Evolutionary conservation across 2,113 vertebrate species (phyloP).

Genomic region (Tyrannus savana): DNA sequence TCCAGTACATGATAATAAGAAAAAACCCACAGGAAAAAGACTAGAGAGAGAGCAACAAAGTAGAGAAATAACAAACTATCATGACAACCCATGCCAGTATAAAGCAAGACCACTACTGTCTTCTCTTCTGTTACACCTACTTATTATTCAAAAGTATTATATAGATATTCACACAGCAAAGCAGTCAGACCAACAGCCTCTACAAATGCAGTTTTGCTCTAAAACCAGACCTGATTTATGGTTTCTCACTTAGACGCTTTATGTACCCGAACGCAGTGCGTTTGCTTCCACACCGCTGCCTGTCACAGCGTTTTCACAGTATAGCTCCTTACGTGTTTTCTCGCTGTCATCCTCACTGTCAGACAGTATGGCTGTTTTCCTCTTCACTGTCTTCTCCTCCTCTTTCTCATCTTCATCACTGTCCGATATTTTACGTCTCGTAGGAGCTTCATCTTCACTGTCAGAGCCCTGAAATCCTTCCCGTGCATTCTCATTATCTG

Average conservation of each 20-base stretch:
- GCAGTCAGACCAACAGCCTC: background rate
- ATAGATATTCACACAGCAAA: background rate
- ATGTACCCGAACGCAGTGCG: background rate
- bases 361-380: slow-evolving; percentile 90
- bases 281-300: background rate
- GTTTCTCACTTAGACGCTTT: background rate
- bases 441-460: slow-evolving; percentile 76
- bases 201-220: background rate
- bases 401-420: slow-evolving; percentile 85
- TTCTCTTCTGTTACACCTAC: background rate
- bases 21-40: fast-evolving
- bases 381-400: slow-evolving; percentile 83
- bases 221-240: background rate
- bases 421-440: slow-evolving; percentile 66
- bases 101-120: background rate
- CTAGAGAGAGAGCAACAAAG: background rate
- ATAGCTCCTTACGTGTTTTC: slow-evolving; percentile 75
- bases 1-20: background rate
- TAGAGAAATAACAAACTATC: background rate
- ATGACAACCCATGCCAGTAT: background rate
- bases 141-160: background rate
- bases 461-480: slow-evolving; percentile 73
- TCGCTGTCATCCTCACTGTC: slow-evolving; percentile 93
- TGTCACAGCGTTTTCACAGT: background rate
- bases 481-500: slow-evolving; percentile 39